Conservation (phyloP, 2,113 vertebrate species). For the Mellivora capensis region DNA sequence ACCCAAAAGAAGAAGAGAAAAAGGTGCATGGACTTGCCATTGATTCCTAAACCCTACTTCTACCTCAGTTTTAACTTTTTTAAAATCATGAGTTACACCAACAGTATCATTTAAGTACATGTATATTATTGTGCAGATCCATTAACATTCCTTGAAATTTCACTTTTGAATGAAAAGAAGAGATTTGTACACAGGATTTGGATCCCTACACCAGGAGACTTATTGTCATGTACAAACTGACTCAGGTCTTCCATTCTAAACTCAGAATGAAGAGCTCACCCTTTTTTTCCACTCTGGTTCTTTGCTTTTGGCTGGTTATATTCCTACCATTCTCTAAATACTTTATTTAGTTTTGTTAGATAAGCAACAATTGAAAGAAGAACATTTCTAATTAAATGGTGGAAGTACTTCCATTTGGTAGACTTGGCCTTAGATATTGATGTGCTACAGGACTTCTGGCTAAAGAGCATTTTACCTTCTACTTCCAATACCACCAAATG, state of each 20-base stretch:
- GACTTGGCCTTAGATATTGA: background rate
- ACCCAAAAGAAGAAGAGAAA: slow-evolving; percentile 74
- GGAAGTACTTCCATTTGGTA: background rate
- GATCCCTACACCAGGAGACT: background rate
- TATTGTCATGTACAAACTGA: background rate
- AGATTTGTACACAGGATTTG: background rate
- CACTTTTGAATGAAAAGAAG: background rate
- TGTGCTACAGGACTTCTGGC: background rate
- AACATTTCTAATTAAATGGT: background rate
- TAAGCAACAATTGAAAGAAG: background rate
- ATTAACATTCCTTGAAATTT: background rate
- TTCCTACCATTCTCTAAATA: background rate
- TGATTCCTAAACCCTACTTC: background rate
- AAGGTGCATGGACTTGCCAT: slow-evolving; percentile 67
- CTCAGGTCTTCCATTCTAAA: background rate
- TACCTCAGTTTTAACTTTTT: background rate
- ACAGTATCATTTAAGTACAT: background rate
- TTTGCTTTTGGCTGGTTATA: background rate
- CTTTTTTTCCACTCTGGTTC: background rate
- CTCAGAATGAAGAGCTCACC: background rate
- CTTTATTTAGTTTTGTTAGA: background rate
- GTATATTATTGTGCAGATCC: background rate
- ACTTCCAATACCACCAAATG: background rate
- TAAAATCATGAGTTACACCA: background rate
- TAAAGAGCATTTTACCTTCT: background rate